Base-by-base conservation (phyloP, 2,113 vertebrate genomes). In the Mus spicilegus region DNA sequence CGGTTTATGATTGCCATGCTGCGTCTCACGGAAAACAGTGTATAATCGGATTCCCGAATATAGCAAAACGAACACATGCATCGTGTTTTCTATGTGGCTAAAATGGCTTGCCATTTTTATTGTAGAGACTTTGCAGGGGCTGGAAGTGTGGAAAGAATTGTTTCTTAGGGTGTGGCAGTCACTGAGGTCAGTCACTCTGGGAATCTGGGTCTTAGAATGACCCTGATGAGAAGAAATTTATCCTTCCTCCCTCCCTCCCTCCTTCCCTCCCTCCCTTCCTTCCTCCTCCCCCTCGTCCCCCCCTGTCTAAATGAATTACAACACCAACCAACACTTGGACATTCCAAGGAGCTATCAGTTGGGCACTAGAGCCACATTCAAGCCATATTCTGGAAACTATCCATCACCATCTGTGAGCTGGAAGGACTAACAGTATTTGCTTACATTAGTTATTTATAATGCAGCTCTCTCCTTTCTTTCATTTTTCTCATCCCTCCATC, bases 251-350 rank as follows among this genome's bases (percentile, higher is more conserved):
- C 51, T 12, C 3, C 8, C 22, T 36, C 67, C 28, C 46, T 49
- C 76, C 26, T n/a, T 42, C 7, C 46, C 3, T 51, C 5, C 5
- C 6, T 14, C 2, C 3, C 6, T 30, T 13, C 7, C 7, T 36
- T 28, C 8, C 8, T 2, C 0, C 30, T 28, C 8, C 2, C 30
- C 16, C 3, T 2, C 9, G 9, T 1, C 30, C 3, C 2, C 5
- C 1, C 16, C 20, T 81, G 90, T 58, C 19, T 82, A 65, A 80
- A 36, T 77, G 73, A 75, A 17, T 39, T 1, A 7, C 36, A 67
- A 54, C 16, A 0, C 20, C 84, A 82, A 63, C 11, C 69, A 80
- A 2, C 42, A 49, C 20, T 51, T 28, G 36, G 12, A 22, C 51
- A 54, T 65, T 63, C 28, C 42, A 58, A 51, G 51, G 69, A 0